Percentiles rank a stretch among this genome's conserved stretches.
These are phyloP conservation scores for Crocallis elinguaria DNA, from an alignment of 2,888 invertebrate species.

Conservation along the genomic window DNA sequence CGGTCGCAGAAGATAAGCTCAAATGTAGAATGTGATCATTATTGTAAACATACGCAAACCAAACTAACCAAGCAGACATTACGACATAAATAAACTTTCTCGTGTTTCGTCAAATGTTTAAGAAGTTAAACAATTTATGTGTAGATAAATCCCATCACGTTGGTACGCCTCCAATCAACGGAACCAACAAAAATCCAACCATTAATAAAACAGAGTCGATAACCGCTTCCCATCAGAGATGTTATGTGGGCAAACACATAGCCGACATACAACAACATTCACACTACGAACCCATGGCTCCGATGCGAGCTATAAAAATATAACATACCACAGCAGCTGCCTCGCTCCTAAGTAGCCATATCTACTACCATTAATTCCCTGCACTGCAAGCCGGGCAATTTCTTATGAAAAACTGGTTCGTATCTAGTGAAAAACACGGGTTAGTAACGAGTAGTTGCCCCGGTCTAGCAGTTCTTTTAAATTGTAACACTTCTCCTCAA, in stretches of 20 bases:
- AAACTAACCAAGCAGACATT: conserved; percentile 7
- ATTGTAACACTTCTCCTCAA: conserved; percentile 25
- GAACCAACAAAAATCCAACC: conserved; percentile 35
- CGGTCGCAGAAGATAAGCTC: conserved; percentile 14
- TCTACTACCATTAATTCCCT: conserved; percentile 63
- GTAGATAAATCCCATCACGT: conserved; percentile 34
- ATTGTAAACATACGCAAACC: conserved; percentile 11
- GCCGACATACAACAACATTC: conserved; percentile 22
- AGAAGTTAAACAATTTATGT: conserved; percentile 30
- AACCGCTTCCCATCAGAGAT: conserved; percentile 46
- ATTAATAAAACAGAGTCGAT: conserved; percentile 46
- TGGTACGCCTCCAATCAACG: conserved; percentile 46
- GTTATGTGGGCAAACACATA: conserved; percentile 40
- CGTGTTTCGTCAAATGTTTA: conserved; percentile 32
- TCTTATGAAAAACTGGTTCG: conserved; percentile 67
- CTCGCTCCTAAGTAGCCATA: conserved; percentile 30
- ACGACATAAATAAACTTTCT: conserved; percentile 23
- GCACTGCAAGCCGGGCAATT: conserved; percentile 54
- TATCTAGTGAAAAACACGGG: conserved; percentile 38
- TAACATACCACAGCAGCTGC: conserved; percentile 18
- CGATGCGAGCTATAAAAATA: conserved; percentile 27
- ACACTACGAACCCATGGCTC: conserved; percentile 12
- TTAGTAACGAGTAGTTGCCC: conserved; percentile 23
- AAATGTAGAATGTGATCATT: conserved; percentile 17
- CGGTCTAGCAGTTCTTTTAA: conserved; percentile 24